Conservation (phyloP, 37 sponge, comb jelly and placozoan genomes). For the Cliona cf. orientalis region DNA sequence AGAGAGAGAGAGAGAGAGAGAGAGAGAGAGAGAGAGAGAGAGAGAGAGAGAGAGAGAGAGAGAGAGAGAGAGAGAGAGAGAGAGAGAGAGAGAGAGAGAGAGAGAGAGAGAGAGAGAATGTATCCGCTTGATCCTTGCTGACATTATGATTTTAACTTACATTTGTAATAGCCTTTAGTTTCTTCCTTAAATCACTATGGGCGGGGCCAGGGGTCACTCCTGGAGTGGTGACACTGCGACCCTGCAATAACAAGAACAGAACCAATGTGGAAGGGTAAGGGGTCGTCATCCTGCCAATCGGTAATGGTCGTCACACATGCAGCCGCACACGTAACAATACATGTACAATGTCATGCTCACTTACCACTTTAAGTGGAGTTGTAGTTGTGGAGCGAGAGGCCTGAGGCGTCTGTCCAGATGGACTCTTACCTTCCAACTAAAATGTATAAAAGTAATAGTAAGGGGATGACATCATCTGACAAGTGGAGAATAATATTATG, state of each 20-base stretch:
- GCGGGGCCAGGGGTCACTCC: neutral
- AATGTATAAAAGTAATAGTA: neutral
- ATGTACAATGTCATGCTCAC: no score
- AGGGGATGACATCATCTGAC: no score
- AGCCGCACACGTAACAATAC: no score
- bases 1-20: constrained; percentile 35
- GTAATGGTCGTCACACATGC: no score
- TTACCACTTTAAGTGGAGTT: neutral
- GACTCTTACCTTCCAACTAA: neutral
- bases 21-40: constrained; percentile 30
- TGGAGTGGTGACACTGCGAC: neutral
- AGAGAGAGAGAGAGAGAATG: constrained; percentile 22
- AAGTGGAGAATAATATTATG: no score
- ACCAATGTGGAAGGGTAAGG: neutral
- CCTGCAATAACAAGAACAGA: no score
- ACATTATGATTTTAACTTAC: neutral
- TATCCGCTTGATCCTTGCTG: neutral
- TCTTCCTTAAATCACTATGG: neutral
- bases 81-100: constrained; percentile 33
- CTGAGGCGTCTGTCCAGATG: neutral
- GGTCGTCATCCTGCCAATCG: no score
- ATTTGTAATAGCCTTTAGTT: neutral
- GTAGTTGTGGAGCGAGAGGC: neutral
- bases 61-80: constrained; percentile 35
- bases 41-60: constrained; percentile 29